Percentiles rank a stretch among this genome's conserved stretches.
Conservation (phyloP, 2,888 invertebrate genomes). For the Parascotia fuliginaria region DNA sequence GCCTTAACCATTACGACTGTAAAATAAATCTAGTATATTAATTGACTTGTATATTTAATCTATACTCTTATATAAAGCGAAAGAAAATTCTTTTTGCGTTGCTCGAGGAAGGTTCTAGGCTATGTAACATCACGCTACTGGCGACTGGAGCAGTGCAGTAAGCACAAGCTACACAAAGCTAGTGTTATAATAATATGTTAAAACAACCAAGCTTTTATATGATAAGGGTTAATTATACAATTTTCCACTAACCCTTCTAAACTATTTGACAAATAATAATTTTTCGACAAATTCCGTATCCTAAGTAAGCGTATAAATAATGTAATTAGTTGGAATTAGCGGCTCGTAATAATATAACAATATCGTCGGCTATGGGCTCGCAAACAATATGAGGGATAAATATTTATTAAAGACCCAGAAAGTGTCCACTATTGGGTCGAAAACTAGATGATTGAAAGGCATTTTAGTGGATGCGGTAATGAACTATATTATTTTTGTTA, state of each 20-base stretch:
- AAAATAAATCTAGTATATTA: too few species aligned
- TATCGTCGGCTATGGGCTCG: conserved; percentile 50
- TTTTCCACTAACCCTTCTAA: conserved; percentile 4
- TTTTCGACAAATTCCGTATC: conserved; percentile 44
- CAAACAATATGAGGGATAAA: conserved; percentile 81
- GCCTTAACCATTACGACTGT: too few species aligned
- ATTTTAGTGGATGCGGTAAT: conserved; percentile 50
- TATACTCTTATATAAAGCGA: too few species aligned
- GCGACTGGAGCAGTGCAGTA: too few species aligned
- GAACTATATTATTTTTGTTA: too few species aligned
- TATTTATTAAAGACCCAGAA: conserved; percentile 79
- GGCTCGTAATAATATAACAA: conserved; percentile 49
- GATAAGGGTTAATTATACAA: not conserved
- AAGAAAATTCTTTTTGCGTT: too few species aligned
- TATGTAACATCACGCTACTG: too few species aligned
- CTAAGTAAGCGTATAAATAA: conserved; percentile 78
- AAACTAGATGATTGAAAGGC: conserved; percentile 35
- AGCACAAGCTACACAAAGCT: too few species aligned
- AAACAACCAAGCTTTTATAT: not conserved
- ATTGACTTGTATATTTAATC: too few species aligned
- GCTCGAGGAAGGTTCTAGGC: too few species aligned
- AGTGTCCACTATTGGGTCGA: conserved; percentile 79
- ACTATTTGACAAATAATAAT: conserved; percentile 27
- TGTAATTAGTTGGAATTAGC: conserved; percentile 70
- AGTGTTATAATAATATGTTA: not conserved